Evolutionary conservation across 2,797 vertebrate species (phyloP).

Genomic region (Thalassophryne amazonica): DNA sequence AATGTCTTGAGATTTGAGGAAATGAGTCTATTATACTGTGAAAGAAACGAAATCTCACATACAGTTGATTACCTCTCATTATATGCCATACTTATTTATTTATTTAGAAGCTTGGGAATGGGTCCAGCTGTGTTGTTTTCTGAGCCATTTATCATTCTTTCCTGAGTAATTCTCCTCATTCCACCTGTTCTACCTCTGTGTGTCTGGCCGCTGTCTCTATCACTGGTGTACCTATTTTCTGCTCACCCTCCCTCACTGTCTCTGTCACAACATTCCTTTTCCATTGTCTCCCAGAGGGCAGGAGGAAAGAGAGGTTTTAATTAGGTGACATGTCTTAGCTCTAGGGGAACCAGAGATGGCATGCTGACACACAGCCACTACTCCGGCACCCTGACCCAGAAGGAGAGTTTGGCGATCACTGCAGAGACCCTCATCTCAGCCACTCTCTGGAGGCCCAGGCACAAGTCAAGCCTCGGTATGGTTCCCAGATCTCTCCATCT

Average conservation of each 20-base stretch:
- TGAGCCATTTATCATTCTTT: conserved; percentile 28
- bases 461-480: conserved; percentile 40
- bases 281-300: conserved; percentile 50
- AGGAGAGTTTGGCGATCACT: conserved; percentile 31
- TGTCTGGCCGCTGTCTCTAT: conserved; percentile 13
- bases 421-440: conserved; percentile 44
- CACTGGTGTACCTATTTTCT: conserved; percentile 1
- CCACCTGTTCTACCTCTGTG: not conserved
- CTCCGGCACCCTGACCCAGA: conserved; percentile 45
- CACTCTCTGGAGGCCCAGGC: conserved; percentile 39
- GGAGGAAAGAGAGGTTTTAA: conserved; percentile 63
- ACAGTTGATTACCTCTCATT: too few relatives aligned
- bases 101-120: too few relatives aligned
- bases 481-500: conserved; percentile 58
- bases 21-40: too few relatives aligned
- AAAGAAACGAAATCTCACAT: too few relatives aligned
- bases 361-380: conserved; percentile 37
- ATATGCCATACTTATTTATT: too few relatives aligned
- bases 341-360: conserved; percentile 55
- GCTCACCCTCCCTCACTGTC: conserved; percentile 18
- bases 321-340: conserved; percentile 68
- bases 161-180: conserved; percentile 10
- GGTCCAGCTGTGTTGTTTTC: too few relatives aligned
- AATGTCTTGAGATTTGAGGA: too few relatives aligned
- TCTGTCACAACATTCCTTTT: conserved; percentile 40